Percentiles rank a stretch among this genome's conserved stretches.
phyloP scores from a whole-genome alignment of 2,113 vertebrate genomes.

The Lutjanus erythropterus region DNA sequence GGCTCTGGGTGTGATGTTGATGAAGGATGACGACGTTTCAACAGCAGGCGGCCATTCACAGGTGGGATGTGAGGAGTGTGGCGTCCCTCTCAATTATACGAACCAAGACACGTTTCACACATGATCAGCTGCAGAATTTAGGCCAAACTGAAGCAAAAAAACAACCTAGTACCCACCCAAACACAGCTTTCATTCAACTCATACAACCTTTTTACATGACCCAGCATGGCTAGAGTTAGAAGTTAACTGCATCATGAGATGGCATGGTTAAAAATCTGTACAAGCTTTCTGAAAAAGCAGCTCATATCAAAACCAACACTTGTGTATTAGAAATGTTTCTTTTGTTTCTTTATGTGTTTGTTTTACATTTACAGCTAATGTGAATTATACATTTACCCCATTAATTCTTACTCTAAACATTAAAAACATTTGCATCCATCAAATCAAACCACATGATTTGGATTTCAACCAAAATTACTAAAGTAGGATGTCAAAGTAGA shows the following conservation, averaged over 20 bases:
- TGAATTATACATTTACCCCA: constrained; percentile 38
- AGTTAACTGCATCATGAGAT: constrained; percentile 38
- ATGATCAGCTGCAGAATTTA: constrained; percentile 54
- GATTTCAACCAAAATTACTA: constrained; percentile 26
- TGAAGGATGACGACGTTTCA: constrained; percentile 74
- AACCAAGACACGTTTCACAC: constrained; percentile 58
- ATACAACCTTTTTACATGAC: constrained; percentile 44
- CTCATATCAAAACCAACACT: constrained; percentile 60
- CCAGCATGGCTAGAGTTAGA: constrained; percentile 41
- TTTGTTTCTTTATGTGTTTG: constrained; percentile 35
- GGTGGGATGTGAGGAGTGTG: constrained; percentile 62
- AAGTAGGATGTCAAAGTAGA: constrained; percentile 35
- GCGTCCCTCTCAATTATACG: constrained; percentile 55
- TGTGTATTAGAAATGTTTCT: constrained; percentile 32
- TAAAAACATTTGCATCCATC: constrained; percentile 56
- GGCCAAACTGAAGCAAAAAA: constrained; percentile 48
- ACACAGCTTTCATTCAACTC: constrained; percentile 41
- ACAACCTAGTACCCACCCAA: constrained; percentile 20
- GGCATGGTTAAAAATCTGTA: constrained; percentile 60
- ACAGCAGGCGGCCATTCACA: constrained; percentile 72
- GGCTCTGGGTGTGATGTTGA: constrained; percentile 74
- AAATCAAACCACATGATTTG: constrained; percentile 34
- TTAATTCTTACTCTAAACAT: constrained; percentile 42
- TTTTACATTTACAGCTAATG: constrained; percentile 57
- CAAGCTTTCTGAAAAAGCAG: constrained; percentile 60